Evolutionary conservation across 2,113 vertebrate genomes (phyloP), one percentile per base, ranked within the genome.

Genomic region (Phyllostomus discolor): DNA sequence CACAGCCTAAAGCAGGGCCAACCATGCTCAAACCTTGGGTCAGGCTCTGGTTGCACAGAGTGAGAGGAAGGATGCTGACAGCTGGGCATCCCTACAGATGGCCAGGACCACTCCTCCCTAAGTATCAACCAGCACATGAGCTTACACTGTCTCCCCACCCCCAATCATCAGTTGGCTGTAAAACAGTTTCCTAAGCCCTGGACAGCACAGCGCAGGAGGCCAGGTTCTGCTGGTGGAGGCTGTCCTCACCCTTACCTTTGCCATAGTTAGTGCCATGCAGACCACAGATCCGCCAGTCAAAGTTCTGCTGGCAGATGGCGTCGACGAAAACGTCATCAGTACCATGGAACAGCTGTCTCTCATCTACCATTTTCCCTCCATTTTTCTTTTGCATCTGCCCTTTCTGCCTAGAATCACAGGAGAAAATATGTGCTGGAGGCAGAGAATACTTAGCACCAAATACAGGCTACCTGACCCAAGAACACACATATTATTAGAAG

Each of bases 241-340:
- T 5, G 1, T 28, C 10, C 4, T 43, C 2, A 12, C 12, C 5
- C 94, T 70, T 97, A 99, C 98, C 98, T 98, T 98, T 99, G 97
- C 99, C 99, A 5, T 93, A 99, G 26, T 97, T 96, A 0, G 99
- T 99, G 3, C 98, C 98, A 4, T 98, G 97, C 24, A 97, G 98
- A 10, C 99, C 98, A 94, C 98, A 99, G 95, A 99, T 95, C 17
- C 98, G 98, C 98, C 99, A 99, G 98, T 98, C 97, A 1, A 99
- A 99, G 98, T 99, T 99, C 94, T 98, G 96, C 43, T 75, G 83
- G 89, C 98, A 99, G 95, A 99, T 98, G 96, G 97, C 97, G 0
- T 98, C 72, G 0, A 98, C 19, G 0, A 98, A 72, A 73, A 76
- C 95, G 7, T 81, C 52, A 1, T 97, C 98, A 2, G 98, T 99